These are phyloP conservation scores for Lagria hirta DNA, from an alignment of 2,888 invertebrate species.

Conservation along the genomic window DNA sequence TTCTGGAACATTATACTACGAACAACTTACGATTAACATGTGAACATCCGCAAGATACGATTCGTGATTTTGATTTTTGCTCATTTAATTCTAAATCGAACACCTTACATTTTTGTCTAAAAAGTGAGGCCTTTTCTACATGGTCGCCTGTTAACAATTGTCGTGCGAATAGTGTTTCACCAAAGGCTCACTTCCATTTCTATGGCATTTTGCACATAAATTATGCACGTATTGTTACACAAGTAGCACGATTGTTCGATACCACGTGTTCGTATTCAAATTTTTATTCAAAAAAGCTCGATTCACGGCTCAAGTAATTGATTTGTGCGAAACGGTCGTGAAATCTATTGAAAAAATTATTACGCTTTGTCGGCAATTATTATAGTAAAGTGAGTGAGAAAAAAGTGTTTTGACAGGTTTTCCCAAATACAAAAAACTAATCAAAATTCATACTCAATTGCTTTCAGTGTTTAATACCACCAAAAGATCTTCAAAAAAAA, in stretches of 20 bases:
- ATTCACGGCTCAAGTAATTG: constrained; percentile 37
- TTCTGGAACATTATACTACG: constrained; percentile 53
- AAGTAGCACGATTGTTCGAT: constrained; percentile 48
- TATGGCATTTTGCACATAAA: constrained; percentile 44
- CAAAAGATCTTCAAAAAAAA: too few relatives aligned
- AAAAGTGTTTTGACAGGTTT: too few relatives aligned
- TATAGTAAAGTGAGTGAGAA: too few relatives aligned
- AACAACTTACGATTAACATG: constrained; percentile 54
- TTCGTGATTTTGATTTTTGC: constrained; percentile 54
- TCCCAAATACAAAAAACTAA: too few relatives aligned
- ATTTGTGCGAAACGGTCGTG: constrained; percentile 35
- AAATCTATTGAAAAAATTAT: too few relatives aligned
- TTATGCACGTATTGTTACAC: constrained; percentile 49
- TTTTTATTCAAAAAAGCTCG: constrained; percentile 40
- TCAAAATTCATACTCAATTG: too few relatives aligned
- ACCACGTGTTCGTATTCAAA: constrained; percentile 49
- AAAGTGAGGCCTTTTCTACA: constrained; percentile 29
- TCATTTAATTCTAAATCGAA: constrained; percentile 47
- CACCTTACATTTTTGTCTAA: constrained; percentile 36
- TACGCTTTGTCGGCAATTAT: too few relatives aligned
- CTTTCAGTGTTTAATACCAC: too few relatives aligned
- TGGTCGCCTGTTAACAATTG: constrained; percentile 29
- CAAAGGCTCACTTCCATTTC: constrained; percentile 43
- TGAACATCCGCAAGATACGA: constrained; percentile 49
- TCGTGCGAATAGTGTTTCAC: constrained; percentile 34